A percentile compares a stretch with the other conserved stretches of the same genome.
phyloP scores from a whole-genome alignment of 2,888 invertebrate species.

The Ectropis crepuscularia region DNA sequence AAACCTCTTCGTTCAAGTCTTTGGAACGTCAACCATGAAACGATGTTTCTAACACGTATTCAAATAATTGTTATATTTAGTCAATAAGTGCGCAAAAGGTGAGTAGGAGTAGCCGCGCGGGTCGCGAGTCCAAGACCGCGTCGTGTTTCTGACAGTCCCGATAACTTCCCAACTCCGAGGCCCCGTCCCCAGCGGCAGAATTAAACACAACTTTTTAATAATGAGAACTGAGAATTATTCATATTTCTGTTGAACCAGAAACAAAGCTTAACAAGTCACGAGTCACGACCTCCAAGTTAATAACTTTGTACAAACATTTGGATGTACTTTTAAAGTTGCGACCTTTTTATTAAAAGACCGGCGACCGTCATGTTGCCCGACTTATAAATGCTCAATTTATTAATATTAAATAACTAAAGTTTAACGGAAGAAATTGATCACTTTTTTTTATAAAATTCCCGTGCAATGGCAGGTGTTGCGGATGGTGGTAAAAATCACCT shows the following conservation, averaged over 20 bases:
- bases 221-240: conserved; percentile 41
- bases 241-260: conserved; percentile 40
- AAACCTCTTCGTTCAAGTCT: too few relatives aligned
- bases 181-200: conserved; percentile 43
- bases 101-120: not conserved
- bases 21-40: too few relatives aligned
- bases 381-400: conserved; percentile 1
- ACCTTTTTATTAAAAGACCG: conserved; percentile 3
- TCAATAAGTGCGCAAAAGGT: too few relatives aligned
- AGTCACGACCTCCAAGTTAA: conserved; percentile 32
- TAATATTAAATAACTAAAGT: not conserved
- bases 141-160: conserved; percentile 44
- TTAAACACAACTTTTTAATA: conserved; percentile 47
- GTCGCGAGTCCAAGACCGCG: conserved; percentile 7
- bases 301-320: conserved; percentile 39
- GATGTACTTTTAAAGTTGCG: conserved; percentile 9
- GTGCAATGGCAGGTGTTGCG: too few relatives aligned
- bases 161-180: conserved; percentile 50
- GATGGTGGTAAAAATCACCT: too few relatives aligned
- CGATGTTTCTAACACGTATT: too few relatives aligned
- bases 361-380: not conserved
- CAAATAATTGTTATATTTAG: too few relatives aligned
- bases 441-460: too few relatives aligned
- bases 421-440: too few relatives aligned
- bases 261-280: conserved; percentile 39